A percentile compares a stretch with the other conserved stretches of the same genome.
Evolutionary conservation across 2,113 vertebrate genomes (phyloP).

Genomic region (Bufo bufo): DNA sequence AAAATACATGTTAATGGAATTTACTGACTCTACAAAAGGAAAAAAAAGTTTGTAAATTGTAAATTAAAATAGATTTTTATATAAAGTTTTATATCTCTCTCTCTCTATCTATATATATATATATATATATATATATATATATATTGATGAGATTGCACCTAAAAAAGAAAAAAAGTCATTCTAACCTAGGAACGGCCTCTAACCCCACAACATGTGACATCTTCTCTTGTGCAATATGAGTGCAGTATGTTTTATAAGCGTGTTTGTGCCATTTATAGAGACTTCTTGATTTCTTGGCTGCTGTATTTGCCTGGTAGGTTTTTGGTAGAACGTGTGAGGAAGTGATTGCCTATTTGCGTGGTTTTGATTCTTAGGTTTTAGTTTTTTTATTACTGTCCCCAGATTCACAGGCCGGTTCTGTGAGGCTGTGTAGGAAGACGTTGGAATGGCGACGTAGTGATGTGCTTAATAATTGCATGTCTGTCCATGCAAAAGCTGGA

Average conservation of each 20-base stretch:
- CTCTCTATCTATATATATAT: too few species aligned
- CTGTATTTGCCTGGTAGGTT: conserved; percentile 58
- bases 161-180: background rate
- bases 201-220: conserved; percentile 49
- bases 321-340: conserved; percentile 77
- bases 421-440: conserved; percentile 59
- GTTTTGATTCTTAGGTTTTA: conserved; percentile 72
- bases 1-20: conserved; percentile 30
- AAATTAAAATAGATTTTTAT: conserved; percentile 49
- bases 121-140: too few species aligned
- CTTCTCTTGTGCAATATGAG: conserved; percentile 73
- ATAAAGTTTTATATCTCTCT: conserved; percentile 31
- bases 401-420: conserved; percentile 89
- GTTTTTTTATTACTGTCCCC: conserved; percentile 66
- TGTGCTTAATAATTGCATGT: conserved; percentile 26
- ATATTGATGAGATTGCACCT: conserved; percentile 41
- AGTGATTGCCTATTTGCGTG: conserved; percentile 77
- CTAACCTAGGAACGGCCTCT: conserved; percentile 8
- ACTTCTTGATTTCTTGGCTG: conserved; percentile 8
- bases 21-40: background rate
- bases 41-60: conserved; percentile 51
- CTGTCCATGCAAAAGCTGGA: background rate
- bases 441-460: background rate
- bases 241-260: conserved; percentile 72
- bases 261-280: conserved; percentile 43